phyloP scores from a whole-genome alignment of 2,797 vertebrate genomes.

The Danio kyathit region DNA sequence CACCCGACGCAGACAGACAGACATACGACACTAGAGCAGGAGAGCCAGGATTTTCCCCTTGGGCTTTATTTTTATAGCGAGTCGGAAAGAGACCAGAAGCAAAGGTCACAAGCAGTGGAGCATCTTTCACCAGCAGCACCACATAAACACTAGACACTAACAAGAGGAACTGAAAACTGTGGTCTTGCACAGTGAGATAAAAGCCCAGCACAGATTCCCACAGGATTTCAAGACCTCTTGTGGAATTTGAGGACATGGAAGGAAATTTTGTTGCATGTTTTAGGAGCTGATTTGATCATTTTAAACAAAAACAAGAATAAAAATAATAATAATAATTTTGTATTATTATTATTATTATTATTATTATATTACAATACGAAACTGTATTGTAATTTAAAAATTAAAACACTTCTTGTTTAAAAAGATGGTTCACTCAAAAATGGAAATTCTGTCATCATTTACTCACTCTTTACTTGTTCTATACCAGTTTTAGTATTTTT shows the following conservation, averaged over 20 bases:
- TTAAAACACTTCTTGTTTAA: no score
- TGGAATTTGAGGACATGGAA: background rate
- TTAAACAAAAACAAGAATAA: background rate
- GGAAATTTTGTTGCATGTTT: background rate
- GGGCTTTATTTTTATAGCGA: slow-evolving; percentile 20
- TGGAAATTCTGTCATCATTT: no score
- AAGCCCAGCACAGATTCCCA: background rate
- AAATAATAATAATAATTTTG: background rate
- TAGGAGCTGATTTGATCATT: background rate
- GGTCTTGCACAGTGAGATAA: background rate
- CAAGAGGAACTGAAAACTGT: slow-evolving; percentile 3
- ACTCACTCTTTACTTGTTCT: no score
- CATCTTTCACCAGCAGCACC: slow-evolving; percentile 5
- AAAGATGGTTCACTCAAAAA: no score
- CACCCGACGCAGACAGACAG: slow-evolving; percentile 32
- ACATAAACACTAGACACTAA: background rate
- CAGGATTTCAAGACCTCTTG: background rate
- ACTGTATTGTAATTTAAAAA: background rate
- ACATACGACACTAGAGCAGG: slow-evolving; percentile 37
- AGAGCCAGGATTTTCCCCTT: slow-evolving; percentile 23
- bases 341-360: background rate
- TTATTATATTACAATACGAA: background rate
- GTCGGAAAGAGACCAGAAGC: slow-evolving; percentile 9
- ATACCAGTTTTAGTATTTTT: no score
- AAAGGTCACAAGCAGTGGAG: slow-evolving; percentile 46